These are phyloP conservation scores for Phalacrocorax carbo DNA, from an alignment of 2,113 vertebrate genomes.

Conservation along the genomic window DNA sequence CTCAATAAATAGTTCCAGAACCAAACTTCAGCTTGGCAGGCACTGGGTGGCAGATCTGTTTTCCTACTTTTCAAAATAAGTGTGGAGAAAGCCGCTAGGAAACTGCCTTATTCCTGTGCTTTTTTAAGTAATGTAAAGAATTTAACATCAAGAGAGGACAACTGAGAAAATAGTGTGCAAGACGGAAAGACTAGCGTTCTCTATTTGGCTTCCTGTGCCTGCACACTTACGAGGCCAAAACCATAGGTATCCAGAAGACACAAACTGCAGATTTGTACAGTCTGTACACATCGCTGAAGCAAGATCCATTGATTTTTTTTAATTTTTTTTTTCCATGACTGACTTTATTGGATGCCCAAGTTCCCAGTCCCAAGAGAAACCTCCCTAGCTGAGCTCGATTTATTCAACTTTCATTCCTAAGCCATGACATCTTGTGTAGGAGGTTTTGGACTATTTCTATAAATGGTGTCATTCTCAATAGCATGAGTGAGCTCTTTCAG, in stretches of 20 bases:
- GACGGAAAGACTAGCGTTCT: background rate
- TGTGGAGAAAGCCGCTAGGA: background rate
- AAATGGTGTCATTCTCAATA: background rate
- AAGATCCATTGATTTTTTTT: background rate
- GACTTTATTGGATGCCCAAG: background rate
- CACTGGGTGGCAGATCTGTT: constrained; percentile 20
- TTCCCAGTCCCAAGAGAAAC: background rate
- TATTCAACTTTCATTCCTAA: constrained; percentile 9
- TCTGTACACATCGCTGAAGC: background rate
- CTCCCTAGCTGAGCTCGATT: background rate
- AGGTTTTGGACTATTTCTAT: background rate
- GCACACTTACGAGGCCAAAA: background rate
- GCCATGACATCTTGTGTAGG: background rate
- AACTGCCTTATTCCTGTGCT: background rate
- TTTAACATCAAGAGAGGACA: background rate
- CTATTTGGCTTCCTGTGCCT: background rate
- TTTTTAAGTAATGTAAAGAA: background rate
- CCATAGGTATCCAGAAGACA: background rate
- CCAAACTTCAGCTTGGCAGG: constrained; percentile 44
- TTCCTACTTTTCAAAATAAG: constrained; percentile 45
- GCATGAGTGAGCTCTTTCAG: background rate
- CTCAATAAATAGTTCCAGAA: constrained; percentile 30
- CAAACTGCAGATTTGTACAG: background rate
- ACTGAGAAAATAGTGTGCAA: background rate
- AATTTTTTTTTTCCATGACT: background rate